Evolutionary conservation across 2,113 vertebrate species (phyloP).

Genomic region (Platysternon megacephalum): DNA sequence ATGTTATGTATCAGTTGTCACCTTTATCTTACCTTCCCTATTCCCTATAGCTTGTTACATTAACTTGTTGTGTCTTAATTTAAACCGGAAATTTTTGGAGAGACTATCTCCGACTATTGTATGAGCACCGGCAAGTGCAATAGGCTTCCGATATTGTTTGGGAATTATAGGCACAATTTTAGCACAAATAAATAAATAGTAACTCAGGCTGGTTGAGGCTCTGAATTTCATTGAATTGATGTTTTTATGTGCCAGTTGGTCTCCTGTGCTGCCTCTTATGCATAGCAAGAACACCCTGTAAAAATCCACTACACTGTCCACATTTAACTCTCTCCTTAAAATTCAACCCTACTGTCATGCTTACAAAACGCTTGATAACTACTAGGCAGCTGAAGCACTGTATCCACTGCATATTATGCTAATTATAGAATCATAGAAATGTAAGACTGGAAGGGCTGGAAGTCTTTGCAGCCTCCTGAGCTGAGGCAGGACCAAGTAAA

Average conservation of each 20-base stretch:
- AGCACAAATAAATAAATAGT: neutral
- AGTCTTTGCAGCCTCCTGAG: neutral
- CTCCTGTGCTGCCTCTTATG: neutral
- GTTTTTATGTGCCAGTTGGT: neutral
- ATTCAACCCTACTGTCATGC: neutral
- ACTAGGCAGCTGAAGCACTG: neutral
- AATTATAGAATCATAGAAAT: neutral
- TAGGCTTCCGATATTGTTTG: neutral
- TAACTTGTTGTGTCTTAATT: neutral
- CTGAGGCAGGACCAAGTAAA: neutral
- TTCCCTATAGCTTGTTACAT: neutral
- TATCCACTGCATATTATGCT: neutral
- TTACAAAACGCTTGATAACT: neutral
- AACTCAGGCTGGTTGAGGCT: neutral
- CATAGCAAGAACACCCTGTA: neutral
- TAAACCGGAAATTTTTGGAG: neutral
- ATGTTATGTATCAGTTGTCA: neutral
- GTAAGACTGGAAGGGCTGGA: neutral
- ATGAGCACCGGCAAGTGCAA: neutral
- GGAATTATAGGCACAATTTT: neutral
- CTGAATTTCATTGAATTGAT: neutral
- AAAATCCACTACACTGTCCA: neutral
- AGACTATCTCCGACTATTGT: neutral
- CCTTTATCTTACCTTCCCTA: neutral
- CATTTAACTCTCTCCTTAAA: neutral